Evolutionary conservation across 1,140 invertebrate species (phyloP).

Genomic region (Pteromalus puparum): DNA sequence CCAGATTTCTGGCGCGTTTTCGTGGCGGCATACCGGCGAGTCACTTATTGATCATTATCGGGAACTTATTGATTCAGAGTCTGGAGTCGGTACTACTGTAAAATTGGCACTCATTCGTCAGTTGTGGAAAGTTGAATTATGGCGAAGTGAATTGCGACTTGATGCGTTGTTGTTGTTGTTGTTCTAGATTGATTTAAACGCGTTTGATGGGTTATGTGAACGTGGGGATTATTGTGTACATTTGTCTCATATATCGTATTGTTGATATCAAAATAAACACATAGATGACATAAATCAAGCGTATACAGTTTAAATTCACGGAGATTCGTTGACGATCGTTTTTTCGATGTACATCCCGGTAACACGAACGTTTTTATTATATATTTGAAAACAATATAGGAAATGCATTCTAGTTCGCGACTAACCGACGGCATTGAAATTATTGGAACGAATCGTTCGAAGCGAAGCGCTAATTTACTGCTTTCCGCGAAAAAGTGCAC

Average conservation of each 20-base stretch:
- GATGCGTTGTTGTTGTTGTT: neutral
- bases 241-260: no score
- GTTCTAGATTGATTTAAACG: neutral
- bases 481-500: neutral
- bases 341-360: no score
- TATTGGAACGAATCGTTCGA: neutral
- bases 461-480: neutral
- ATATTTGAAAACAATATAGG: neutral
- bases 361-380: neutral
- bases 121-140: neutral
- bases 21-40: neutral
- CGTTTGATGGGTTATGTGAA: neutral
- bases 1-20: neutral
- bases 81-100: neutral
- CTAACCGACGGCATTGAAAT: neutral
- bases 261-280: no score
- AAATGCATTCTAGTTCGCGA: neutral
- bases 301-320: no score
- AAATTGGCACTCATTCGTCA: no score
- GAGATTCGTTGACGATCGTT: no score
- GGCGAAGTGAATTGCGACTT: neutral
- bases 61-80: neutral
- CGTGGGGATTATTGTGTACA: neutral
- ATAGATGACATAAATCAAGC: no score
- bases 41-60: slow-evolving; percentile 3